Percentiles rank a stretch among this genome's conserved stretches.
Conservation (phyloP, 2,113 vertebrate genomes). For the Pseudorectes ferrugineus region DNA sequence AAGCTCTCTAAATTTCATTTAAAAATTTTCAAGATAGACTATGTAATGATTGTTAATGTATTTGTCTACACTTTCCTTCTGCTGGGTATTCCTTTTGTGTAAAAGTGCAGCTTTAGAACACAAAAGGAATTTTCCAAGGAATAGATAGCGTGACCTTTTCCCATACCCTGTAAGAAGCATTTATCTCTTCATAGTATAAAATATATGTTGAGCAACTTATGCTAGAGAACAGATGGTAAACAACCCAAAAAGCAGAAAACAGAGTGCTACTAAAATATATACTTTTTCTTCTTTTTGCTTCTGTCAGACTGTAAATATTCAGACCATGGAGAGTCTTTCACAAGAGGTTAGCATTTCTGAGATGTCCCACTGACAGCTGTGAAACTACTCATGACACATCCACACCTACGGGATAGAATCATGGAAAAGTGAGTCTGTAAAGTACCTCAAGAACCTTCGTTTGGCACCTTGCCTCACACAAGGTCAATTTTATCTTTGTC, state of each 20-base stretch:
- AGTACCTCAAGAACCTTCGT: neutral
- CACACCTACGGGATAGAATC: neutral
- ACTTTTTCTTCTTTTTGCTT: neutral
- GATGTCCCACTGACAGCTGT: neutral
- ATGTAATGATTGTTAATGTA: neutral
- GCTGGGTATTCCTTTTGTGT: neutral
- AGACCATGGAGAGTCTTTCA: neutral
- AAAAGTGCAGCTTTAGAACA: neutral
- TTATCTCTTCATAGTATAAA: neutral
- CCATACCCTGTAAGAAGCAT: neutral
- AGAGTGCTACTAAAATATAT: neutral
- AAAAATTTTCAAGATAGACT: neutral
- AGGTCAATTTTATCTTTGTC: neutral
- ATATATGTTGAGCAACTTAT: neutral
- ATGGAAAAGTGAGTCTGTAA: neutral
- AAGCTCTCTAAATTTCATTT: neutral
- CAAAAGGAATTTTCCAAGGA: neutral
- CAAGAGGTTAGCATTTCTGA: neutral
- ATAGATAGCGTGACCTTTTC: neutral
- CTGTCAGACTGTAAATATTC: neutral
- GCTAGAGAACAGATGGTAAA: neutral
- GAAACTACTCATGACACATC: neutral
- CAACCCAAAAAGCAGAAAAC: neutral
- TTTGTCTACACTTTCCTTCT: neutral
- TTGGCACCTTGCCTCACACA: neutral